Percentiles rank a stretch among this genome's conserved stretches.
Conservation (phyloP, 2,113 vertebrate species). For the Telmatochromis brachygnathus region DNA sequence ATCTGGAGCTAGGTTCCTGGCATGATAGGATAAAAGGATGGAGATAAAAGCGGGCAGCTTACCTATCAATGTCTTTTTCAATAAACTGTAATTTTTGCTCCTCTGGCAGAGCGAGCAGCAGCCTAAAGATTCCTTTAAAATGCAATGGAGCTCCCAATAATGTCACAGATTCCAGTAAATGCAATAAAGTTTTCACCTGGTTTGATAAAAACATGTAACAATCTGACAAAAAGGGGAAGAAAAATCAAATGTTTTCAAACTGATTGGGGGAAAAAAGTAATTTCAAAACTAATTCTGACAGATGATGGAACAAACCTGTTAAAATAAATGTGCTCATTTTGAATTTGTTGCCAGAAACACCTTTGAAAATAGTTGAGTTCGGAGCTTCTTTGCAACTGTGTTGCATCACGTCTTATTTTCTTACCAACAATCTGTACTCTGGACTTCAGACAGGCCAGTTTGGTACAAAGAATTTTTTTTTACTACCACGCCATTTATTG, state of each 20-base stretch:
- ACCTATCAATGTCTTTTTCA: neutral
- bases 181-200: neutral
- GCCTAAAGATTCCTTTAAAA: neutral
- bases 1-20: neutral
- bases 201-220: neutral
- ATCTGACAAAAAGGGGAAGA: neutral
- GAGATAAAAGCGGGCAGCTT: neutral
- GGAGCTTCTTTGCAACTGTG: neutral
- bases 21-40: neutral
- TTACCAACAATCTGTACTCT: neutral
- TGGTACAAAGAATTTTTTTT: neutral
- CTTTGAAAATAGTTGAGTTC: neutral
- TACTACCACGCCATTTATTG: neutral
- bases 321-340: neutral
- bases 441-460: neutral
- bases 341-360: neutral
- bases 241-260: neutral
- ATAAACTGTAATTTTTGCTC: neutral
- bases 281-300: neutral
- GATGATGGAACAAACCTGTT: neutral
- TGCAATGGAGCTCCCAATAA: neutral
- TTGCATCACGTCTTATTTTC: neutral
- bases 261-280: rapidly evolving
- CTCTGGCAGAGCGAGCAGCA: neutral
- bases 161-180: neutral